Conservation (phyloP, 2,113 vertebrate species). For the Corythoichthys intestinalis region DNA sequence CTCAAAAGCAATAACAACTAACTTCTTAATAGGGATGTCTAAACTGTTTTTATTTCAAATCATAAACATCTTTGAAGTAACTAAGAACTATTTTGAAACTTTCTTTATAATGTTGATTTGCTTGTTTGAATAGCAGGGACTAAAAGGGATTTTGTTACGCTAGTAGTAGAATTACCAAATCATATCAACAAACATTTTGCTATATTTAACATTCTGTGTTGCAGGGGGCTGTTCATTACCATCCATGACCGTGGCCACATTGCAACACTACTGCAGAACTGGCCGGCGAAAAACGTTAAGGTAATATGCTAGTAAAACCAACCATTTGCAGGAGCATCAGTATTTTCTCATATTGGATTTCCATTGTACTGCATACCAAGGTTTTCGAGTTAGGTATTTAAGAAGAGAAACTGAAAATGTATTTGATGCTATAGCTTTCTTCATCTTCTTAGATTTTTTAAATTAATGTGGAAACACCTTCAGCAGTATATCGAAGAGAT, state of each 20-base stretch:
- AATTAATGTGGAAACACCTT: not conserved
- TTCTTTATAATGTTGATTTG: not conserved
- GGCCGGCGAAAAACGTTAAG: constrained; percentile 85
- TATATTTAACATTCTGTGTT: constrained; percentile 30
- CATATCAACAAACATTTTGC: not conserved
- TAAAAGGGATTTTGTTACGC: not conserved
- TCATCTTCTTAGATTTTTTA: not conserved
- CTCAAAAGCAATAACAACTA: constrained; percentile 12
- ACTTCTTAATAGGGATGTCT: constrained; percentile 28
- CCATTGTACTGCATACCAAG: not conserved
- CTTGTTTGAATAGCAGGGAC: not conserved
- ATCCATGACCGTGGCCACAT: constrained; percentile 90
- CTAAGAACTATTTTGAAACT: constrained; percentile 9
- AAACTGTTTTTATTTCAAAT: constrained; percentile 23
- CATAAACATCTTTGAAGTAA: constrained; percentile 10
- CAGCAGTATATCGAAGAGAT: not conserved
- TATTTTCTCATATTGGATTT: constrained; percentile 1
- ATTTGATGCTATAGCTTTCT: not conserved
- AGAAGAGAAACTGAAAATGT: not conserved
- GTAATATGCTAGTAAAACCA: constrained; percentile 63
- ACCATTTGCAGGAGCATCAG: not conserved
- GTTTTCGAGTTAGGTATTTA: not conserved
- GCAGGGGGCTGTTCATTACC: constrained; percentile 92
- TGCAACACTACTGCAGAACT: constrained; percentile 83
- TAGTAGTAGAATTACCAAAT: not conserved